These are phyloP conservation scores for Biston stratarius DNA, from an alignment of 2,888 invertebrate genomes.

Conservation along the genomic window DNA sequence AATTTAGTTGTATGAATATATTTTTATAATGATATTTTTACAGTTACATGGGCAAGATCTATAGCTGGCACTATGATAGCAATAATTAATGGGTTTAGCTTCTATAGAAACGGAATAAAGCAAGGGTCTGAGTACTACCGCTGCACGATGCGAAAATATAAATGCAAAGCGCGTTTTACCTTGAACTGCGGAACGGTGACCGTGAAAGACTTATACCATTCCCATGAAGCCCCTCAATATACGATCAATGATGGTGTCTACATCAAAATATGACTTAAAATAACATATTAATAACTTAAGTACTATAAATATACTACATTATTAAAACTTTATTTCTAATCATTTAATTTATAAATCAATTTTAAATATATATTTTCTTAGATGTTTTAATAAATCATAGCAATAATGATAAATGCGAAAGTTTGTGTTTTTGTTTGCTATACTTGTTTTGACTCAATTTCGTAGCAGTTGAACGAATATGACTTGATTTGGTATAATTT, in stretches of 20 bases:
- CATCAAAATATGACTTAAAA: background rate
- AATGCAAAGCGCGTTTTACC: constrained; percentile 2
- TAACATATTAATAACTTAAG: too few relatives aligned
- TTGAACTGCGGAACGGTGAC: background rate
- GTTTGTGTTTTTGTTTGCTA: too few relatives aligned
- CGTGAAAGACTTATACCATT: background rate
- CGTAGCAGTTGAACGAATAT: too few relatives aligned
- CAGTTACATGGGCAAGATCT: constrained; percentile 1
- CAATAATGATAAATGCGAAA: too few relatives aligned
- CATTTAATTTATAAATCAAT: too few relatives aligned
- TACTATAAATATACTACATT: too few relatives aligned
- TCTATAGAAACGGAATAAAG: constrained; percentile 9
- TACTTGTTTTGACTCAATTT: too few relatives aligned
- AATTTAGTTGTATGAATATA: background rate
- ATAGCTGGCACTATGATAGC: constrained; percentile 8
- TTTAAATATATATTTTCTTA: too few relatives aligned
- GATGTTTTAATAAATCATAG: too few relatives aligned
- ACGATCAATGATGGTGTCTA: background rate
- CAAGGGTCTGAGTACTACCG: constrained; percentile 36
- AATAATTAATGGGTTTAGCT: constrained; percentile 21
- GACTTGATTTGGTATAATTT: too few relatives aligned
- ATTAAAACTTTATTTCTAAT: too few relatives aligned
- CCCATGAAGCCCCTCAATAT: constrained; percentile 2
- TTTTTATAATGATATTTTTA: background rate
- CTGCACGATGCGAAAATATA: constrained; percentile 43